Evolutionary conservation across 2,797 vertebrate genomes (phyloP), one percentile per base, ranked within the genome.

Genomic region (Ctenosaura bakeri): DNA sequence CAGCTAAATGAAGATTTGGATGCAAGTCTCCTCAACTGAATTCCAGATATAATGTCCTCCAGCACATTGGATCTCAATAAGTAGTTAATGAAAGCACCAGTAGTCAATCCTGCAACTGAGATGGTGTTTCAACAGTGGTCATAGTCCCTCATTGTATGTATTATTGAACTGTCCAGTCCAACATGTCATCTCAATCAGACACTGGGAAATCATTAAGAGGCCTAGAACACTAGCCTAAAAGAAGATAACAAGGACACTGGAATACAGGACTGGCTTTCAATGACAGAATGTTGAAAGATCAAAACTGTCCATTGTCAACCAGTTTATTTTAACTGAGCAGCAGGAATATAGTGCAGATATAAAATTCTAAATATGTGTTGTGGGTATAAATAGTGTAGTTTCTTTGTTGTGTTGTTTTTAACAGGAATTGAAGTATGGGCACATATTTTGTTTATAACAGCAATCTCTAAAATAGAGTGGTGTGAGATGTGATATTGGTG

Each of bases 1-100:
- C 4, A 38, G 56, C 32, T 66, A 20, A 69, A 12, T 80, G 42
- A 46, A 20, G 32, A 38, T 80, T 26, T 80, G 62, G 62, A 80
- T 79, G 64, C 59, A 42, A 12, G 54, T 76, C 35, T 76, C 52
- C 3, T n/a, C 66, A 46, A 35, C 56, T 64, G 74, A 24, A 59
- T 50, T 50, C 29, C 10, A 42, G 46, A 86, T 56, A 29, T 35
- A 62, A 54, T 71, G 64, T 20, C 73, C 56, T 50, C 77, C 35
- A n/a, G 32, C 18, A 83, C 29, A 35, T 6, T 77, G 32, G 38
- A 46, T 89, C 59, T 66, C 81, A 54, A 8, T 9, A 52, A 14
- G 32, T 35, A 74, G 80, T 83, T 83, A 90, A 90, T 90, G 54
- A 90, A 77, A 89, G 42, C 32, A 42, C n/a, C 71, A 87, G 59